phyloP scores from a whole-genome alignment of 2,113 vertebrate genomes.

The Speoplatyrhinus poulsoni region DNA sequence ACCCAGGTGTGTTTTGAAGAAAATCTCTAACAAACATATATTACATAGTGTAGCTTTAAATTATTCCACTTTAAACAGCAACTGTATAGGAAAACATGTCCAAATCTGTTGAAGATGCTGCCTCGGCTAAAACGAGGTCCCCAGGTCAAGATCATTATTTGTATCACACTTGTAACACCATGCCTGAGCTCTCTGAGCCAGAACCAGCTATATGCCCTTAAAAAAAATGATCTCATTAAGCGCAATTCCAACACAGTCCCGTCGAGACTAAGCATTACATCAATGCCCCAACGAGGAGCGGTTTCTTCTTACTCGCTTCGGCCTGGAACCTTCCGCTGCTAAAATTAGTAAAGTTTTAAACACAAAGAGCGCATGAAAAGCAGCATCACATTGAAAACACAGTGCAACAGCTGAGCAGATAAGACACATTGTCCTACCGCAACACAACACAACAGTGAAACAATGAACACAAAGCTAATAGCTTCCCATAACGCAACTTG shows the following conservation, averaged over 20 bases:
- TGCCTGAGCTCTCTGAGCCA: conserved; percentile 1
- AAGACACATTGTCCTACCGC: conserved; percentile 14
- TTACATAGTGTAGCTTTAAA: too few relatives aligned
- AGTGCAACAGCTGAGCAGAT: conserved; percentile 13
- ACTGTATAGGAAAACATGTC: too few relatives aligned
- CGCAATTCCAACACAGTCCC: conserved; percentile 20
- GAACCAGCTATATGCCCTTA: conserved; percentile 15
- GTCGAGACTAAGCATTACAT: conserved; percentile 14
- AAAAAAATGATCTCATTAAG: conserved; percentile 44
- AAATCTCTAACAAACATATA: too few relatives aligned
- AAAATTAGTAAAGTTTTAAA: conserved; percentile 43
- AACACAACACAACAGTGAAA: not conserved
- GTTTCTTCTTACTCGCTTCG: conserved; percentile 34
- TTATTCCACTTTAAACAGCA: too few relatives aligned
- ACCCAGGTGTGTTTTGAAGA: too few relatives aligned
- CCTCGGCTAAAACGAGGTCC: too few relatives aligned
- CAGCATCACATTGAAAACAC: conserved; percentile 7
- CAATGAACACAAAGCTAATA: not conserved
- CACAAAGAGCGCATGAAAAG: conserved; percentile 27
- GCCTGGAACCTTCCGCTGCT: conserved; percentile 30
- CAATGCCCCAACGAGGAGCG: not conserved
- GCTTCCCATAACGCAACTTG: too few relatives aligned
- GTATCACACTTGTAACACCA: not conserved
- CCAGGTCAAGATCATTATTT: too few relatives aligned
- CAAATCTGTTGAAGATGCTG: too few relatives aligned